Evolutionary conservation across 2,888 invertebrate species (phyloP).

Genomic region (Eupithecia pulchellata): DNA sequence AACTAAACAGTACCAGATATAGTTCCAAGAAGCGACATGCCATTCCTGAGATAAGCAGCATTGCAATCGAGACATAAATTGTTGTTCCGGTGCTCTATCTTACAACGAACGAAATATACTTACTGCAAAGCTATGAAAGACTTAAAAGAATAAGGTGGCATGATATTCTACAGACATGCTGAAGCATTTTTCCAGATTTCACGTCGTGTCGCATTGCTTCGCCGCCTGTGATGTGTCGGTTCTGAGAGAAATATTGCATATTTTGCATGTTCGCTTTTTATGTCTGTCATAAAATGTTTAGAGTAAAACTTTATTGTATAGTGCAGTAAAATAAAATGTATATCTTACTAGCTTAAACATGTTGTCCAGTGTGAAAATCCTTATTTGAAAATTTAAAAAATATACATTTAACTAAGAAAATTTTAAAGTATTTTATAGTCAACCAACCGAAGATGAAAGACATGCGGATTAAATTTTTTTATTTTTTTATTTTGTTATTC

Average conservation of each 20-base stretch:
- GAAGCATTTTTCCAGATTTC: background rate
- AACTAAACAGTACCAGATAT: background rate
- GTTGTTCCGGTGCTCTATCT: constrained; percentile 23
- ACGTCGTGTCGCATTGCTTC: background rate
- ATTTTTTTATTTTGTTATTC: too few relatives aligned
- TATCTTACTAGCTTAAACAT: too few relatives aligned
- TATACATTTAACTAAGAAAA: too few relatives aligned
- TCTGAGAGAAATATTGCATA: constrained; percentile 53
- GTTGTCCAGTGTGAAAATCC: too few relatives aligned
- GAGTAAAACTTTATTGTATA: constrained; percentile 70
- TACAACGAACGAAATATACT: constrained; percentile 29
- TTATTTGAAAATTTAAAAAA: too few relatives aligned
- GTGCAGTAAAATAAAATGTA: constrained; percentile 62
- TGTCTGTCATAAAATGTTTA: constrained; percentile 72
- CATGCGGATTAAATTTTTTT: too few relatives aligned
- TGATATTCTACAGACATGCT: background rate
- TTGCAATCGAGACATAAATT: constrained; percentile 27
- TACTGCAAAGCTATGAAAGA: background rate
- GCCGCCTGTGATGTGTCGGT: constrained; percentile 4
- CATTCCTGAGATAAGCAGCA: background rate
- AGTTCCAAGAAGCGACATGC: background rate
- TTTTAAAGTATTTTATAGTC: too few relatives aligned
- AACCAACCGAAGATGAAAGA: too few relatives aligned
- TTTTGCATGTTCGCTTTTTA: constrained; percentile 71
- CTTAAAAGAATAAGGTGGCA: background rate